Conservation (phyloP, 2,113 vertebrate genomes). For the Ammospiza caudacuta region DNA sequence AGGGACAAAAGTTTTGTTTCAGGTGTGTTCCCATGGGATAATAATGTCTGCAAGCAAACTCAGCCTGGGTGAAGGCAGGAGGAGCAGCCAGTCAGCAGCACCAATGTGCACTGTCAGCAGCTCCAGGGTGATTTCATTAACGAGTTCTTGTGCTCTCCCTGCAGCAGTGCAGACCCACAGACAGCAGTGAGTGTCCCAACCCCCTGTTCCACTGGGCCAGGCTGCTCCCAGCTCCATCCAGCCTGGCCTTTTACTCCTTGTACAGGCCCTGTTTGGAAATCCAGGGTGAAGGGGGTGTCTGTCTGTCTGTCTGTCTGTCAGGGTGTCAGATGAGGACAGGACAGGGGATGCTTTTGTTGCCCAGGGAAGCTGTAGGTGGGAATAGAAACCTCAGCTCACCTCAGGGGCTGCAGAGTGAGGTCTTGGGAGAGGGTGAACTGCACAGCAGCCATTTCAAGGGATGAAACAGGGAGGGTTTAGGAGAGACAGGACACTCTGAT, state of each 20-base stretch:
- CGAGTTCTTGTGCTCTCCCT: neutral
- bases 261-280: neutral
- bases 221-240: neutral
- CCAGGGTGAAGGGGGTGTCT: neutral
- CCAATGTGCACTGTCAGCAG: accelerated
- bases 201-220: neutral
- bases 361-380: neutral
- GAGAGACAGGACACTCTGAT: neutral
- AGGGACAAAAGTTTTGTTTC: neutral
- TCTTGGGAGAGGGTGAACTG: neutral
- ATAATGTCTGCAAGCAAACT: neutral
- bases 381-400: neutral
- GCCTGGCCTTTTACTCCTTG: neutral
- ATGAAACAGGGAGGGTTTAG: too few relatives aligned
- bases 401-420: neutral
- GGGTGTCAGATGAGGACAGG: neutral
- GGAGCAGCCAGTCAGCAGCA: neutral
- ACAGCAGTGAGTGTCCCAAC: neutral
- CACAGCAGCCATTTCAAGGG: accelerated
- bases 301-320: neutral
- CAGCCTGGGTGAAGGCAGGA: neutral
- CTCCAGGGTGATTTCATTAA: neutral
- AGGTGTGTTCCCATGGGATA: neutral
- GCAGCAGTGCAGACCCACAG: neutral
- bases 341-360: neutral